Conservation (phyloP, 2,888 invertebrate genomes). For the Thereva unica region DNA sequence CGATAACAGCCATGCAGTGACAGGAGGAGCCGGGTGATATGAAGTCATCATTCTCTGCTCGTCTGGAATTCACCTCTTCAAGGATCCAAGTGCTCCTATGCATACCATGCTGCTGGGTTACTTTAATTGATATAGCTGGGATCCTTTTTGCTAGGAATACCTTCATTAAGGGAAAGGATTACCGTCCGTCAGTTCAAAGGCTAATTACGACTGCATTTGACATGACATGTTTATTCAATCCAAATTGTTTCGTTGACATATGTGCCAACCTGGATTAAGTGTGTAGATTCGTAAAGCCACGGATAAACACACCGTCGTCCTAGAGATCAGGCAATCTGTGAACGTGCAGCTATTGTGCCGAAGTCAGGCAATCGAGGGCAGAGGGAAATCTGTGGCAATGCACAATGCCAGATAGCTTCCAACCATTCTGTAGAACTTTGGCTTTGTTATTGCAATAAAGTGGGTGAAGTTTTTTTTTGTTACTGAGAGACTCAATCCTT, state of each 20-base stretch:
- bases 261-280: constrained; percentile 32
- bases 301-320: constrained; percentile 14
- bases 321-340: constrained; percentile 24
- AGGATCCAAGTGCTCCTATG: not conserved
- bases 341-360: constrained; percentile 1
- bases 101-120: constrained; percentile 14
- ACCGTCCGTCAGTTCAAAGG: constrained; percentile 41
- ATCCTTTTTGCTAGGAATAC: constrained; percentile 39
- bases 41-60: constrained; percentile 4
- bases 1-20: constrained; percentile 9
- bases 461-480: no score
- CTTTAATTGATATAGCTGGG: constrained; percentile 40
- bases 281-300: constrained; percentile 14
- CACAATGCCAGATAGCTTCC: not conserved
- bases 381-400: not conserved
- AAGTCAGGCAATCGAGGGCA: not conserved
- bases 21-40: not conserved
- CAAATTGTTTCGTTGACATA: constrained; percentile 41
- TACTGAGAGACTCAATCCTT: no score
- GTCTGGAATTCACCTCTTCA: constrained; percentile 1
- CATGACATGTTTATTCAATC: constrained; percentile 43
- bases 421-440: no score
- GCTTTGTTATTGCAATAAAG: no score
- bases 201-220: constrained; percentile 43
- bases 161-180: constrained; percentile 41